Percentiles rank a stretch among this genome's conserved stretches.
These are phyloP conservation scores for Solea solea DNA, from an alignment of 2,113 vertebrate genomes.

Conservation along the genomic window DNA sequence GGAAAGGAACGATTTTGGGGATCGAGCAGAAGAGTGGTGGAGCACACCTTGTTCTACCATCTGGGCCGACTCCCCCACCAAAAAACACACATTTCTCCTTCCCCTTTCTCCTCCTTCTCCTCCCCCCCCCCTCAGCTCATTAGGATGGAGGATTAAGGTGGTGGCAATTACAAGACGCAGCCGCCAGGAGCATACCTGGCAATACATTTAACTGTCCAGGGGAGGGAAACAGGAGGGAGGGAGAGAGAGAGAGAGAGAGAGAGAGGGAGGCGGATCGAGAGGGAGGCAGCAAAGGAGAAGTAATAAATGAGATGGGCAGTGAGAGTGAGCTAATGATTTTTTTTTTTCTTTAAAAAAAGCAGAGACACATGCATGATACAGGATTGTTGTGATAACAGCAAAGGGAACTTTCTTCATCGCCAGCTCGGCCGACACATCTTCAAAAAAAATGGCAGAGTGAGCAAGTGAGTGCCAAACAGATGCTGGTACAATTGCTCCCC, in stretches of 20 bases:
- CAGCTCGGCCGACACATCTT: slow-evolving; percentile 69
- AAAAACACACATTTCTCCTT: slow-evolving; percentile 36
- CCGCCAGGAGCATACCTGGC: slow-evolving; percentile 72
- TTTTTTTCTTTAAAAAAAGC: neutral
- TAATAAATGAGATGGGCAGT: slow-evolving; percentile 45
- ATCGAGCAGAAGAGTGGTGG: slow-evolving; percentile 72
- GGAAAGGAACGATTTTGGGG: slow-evolving; percentile 58
- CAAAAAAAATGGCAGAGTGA: slow-evolving; percentile 59
- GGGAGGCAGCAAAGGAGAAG: slow-evolving; percentile 31
- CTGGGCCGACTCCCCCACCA: slow-evolving; percentile 71
- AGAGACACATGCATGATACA: slow-evolving; percentile 12
- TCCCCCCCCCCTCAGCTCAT: slow-evolving; percentile 70
- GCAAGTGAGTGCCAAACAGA: slow-evolving; percentile 79
- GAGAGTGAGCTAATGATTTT: slow-evolving; percentile 17
- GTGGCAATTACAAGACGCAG: slow-evolving; percentile 77
- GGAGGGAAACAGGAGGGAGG: slow-evolving; percentile 25
- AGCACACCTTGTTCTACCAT: slow-evolving; percentile 82
- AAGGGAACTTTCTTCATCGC: slow-evolving; percentile 62
- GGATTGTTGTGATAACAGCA: slow-evolving; percentile 42
- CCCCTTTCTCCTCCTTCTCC: slow-evolving; percentile 2
- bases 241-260: neutral
- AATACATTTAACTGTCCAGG: slow-evolving; percentile 75
- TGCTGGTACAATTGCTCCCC: slow-evolving; percentile 79
- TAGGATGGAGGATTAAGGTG: slow-evolving; percentile 80
- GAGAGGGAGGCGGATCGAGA: neutral